Evolutionary conservation across 2,888 invertebrate genomes (phyloP).

Genomic region (Marronus borbonicus): DNA sequence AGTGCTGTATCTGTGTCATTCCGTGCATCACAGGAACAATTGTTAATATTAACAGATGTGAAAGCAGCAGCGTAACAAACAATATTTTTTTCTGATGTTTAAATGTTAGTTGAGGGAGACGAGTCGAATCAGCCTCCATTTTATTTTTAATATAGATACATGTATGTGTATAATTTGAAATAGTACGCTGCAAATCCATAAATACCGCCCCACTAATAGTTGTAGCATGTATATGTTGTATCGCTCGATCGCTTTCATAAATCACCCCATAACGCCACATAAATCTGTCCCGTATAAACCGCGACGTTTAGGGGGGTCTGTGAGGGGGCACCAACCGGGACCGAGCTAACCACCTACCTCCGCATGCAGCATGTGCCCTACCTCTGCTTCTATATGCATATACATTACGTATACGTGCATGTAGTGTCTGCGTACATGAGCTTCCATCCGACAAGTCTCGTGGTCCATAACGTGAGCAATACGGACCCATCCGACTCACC

Average conservation of each 20-base stretch:
- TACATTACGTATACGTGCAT: too few species aligned
- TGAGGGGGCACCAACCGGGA: neutral
- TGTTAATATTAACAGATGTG: too few species aligned
- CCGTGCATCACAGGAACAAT: too few species aligned
- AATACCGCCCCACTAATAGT: constrained; percentile 38
- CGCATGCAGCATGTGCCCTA: neutral
- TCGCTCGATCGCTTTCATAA: constrained; percentile 52
- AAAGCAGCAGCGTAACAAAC: too few species aligned
- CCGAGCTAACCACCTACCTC: constrained; percentile 6
- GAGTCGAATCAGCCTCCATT: neutral
- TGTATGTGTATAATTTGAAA: constrained; percentile 19
- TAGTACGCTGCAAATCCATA: constrained; percentile 42
- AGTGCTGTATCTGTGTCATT: too few species aligned
- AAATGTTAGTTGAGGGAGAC: too few species aligned
- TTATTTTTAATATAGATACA: neutral
- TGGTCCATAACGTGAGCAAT: constrained; percentile 27
- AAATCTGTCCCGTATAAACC: constrained; percentile 53
- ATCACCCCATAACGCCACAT: constrained; percentile 53
- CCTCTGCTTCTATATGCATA: too few species aligned
- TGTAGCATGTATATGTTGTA: constrained; percentile 30
- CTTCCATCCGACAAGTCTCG: constrained; percentile 1
- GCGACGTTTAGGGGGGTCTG: constrained; percentile 31
- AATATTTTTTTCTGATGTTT: too few species aligned
- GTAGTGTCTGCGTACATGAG: neutral
- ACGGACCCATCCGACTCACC: constrained; percentile 13